Percentiles rank a stretch among this genome's conserved stretches.
Evolutionary conservation across 2,113 vertebrate genomes (phyloP).

Genomic region (Tauraco erythrolophus): DNA sequence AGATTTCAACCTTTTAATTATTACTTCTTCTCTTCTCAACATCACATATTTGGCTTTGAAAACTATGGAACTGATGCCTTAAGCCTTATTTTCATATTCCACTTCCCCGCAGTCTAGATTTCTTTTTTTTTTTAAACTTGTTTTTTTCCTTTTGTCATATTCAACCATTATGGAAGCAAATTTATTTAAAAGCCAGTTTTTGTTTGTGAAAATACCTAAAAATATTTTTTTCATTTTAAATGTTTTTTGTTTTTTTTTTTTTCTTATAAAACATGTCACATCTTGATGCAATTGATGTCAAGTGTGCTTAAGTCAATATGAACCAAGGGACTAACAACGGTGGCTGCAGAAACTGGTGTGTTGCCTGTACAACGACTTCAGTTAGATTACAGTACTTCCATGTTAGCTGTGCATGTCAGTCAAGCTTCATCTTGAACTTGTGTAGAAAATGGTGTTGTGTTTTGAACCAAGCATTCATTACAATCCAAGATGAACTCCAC

Average conservation of each 20-base stretch:
- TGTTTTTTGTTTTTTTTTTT: conserved; percentile 74
- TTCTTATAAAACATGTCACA: conserved; percentile 93
- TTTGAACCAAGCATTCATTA: conserved; percentile 79
- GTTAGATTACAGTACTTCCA: conserved; percentile 82
- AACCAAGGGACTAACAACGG: conserved; percentile 89
- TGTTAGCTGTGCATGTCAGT: conserved; percentile 85
- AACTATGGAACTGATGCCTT: conserved; percentile 89
- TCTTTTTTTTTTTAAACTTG: not conserved
- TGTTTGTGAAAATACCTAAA: conserved; percentile 99
- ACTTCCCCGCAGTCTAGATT: conserved; percentile 79
- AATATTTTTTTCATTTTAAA: conserved; percentile 90
- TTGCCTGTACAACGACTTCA: conserved; percentile 83
- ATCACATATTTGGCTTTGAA: conserved; percentile 96
- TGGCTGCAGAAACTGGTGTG: conserved; percentile 88
- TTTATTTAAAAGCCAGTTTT: conserved; percentile 98
- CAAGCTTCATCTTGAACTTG: conserved; percentile 78
- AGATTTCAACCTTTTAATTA: conserved; percentile 84
- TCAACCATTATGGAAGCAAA: conserved; percentile 94
- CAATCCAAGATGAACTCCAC: conserved; percentile 83
- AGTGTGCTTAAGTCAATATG: conserved; percentile 98
- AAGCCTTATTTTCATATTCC: conserved; percentile 80
- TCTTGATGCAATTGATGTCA: conserved; percentile 95
- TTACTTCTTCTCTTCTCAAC: conserved; percentile 76
- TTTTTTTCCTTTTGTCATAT: conserved; percentile 67
- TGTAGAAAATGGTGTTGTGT: conserved; percentile 83